Evolutionary conservation across 2,888 invertebrate species (phyloP).

Genomic region (Acrocyrtus sp.): DNA sequence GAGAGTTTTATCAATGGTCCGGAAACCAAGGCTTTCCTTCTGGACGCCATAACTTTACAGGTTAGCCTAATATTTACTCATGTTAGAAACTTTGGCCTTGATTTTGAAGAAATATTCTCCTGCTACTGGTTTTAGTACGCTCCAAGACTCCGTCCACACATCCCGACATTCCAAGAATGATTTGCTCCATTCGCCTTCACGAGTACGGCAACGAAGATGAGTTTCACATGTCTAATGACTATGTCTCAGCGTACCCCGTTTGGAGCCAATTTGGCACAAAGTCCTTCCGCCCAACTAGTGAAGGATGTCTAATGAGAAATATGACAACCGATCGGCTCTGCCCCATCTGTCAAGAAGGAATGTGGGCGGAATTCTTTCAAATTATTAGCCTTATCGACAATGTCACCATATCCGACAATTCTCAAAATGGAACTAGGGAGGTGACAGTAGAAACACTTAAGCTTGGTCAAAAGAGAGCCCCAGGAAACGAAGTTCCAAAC

Average conservation of each 20-base stretch:
- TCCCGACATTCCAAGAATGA: slow-evolving; percentile 56
- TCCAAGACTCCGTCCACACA: slow-evolving; percentile 52
- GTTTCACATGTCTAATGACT: slow-evolving; percentile 20
- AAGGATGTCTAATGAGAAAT: slow-evolving; percentile 55
- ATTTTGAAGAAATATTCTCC: neutral
- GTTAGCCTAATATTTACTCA: neutral
- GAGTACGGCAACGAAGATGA: slow-evolving; percentile 52
- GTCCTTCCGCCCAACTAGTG: slow-evolving; percentile 54
- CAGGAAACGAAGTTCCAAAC: slow-evolving; percentile 41
- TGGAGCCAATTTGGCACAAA: slow-evolving; percentile 35
- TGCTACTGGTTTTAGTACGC: slow-evolving; percentile 17
- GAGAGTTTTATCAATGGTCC: slow-evolving; percentile 58
- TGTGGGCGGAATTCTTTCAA: slow-evolving; percentile 58
- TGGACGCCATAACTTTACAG: slow-evolving; percentile 50
- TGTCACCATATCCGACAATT: slow-evolving; percentile 16
- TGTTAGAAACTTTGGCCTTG: no score
- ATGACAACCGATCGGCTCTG: slow-evolving; percentile 52
- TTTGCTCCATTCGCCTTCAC: slow-evolving; percentile 52
- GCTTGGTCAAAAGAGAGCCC: slow-evolving; percentile 47
- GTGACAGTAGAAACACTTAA: slow-evolving; percentile 50
- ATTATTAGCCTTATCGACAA: slow-evolving; percentile 54
- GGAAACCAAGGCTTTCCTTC: slow-evolving; percentile 45
- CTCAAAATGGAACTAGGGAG: slow-evolving; percentile 7
- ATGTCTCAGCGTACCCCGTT: slow-evolving; percentile 55
- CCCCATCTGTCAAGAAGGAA: slow-evolving; percentile 56